Conservation (phyloP, 2,797 vertebrate species). For the Simalia tracyae region DNA sequence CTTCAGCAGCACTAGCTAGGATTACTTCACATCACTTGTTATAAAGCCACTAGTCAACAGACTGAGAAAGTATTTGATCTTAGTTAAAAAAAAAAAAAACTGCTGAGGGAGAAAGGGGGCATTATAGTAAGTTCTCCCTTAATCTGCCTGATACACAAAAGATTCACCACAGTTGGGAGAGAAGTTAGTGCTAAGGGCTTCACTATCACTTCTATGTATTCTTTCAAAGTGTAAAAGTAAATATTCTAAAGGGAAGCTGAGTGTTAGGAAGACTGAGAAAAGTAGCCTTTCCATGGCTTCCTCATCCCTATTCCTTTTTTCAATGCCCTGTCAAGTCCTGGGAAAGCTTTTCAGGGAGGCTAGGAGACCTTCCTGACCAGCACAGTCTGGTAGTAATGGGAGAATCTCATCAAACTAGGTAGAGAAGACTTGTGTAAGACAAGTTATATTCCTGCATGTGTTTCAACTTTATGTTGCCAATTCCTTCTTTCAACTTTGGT, state of each 20-base stretch:
- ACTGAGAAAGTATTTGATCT: neutral
- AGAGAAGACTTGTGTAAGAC: neutral
- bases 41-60: neutral
- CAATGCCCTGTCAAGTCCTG: neutral
- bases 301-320: neutral
- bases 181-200: neutral
- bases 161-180: neutral
- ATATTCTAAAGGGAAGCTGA: neutral
- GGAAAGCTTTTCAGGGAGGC: neutral
- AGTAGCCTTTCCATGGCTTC: neutral
- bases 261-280: neutral
- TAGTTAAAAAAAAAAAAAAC: neutral
- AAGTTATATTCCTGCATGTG: neutral
- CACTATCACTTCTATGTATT: neutral
- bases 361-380: neutral
- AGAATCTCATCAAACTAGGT: neutral
- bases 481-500: neutral
- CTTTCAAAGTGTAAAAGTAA: neutral
- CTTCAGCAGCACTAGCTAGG: neutral
- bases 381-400: neutral
- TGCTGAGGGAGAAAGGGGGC: neutral
- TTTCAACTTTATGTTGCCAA: neutral
- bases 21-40: neutral
- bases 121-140: neutral
- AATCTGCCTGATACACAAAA: neutral